Evolutionary conservation across 2,888 invertebrate species (phyloP).

Genomic region (Lucinisca nassula): DNA sequence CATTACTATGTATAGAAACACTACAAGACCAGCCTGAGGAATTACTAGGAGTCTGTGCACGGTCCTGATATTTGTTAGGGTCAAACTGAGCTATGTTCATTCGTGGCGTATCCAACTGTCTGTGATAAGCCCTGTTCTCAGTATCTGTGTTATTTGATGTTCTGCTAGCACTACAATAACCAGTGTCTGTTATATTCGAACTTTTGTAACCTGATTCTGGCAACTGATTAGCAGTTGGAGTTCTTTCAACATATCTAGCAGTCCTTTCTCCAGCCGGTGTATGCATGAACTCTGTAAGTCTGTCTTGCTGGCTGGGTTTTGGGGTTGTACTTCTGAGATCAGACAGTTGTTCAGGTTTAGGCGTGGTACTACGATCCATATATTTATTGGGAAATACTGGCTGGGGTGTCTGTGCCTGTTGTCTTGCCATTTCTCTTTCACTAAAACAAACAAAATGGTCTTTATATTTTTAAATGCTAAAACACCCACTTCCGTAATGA

Average conservation of each 20-base stretch:
- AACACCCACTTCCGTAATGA: too few relatives aligned
- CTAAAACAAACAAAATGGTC: slow-evolving; percentile 36
- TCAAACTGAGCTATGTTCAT: slow-evolving; percentile 73
- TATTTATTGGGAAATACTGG: slow-evolving; percentile 47
- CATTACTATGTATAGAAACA: slow-evolving; percentile 75
- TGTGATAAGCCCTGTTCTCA: slow-evolving; percentile 42
- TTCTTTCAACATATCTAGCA: slow-evolving; percentile 40
- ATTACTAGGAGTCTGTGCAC: slow-evolving; percentile 70
- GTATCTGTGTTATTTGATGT: slow-evolving; percentile 43
- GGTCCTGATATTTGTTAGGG: slow-evolving; percentile 78
- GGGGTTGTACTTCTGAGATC: slow-evolving; percentile 29
- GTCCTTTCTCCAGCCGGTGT: slow-evolving; percentile 58
- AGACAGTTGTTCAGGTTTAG: not conserved
- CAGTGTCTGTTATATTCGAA: slow-evolving; percentile 52
- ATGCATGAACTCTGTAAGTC: not conserved
- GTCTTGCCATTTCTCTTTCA: slow-evolving; percentile 37
- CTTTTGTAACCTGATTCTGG: slow-evolving; percentile 39
- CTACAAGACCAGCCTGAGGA: slow-evolving; percentile 81
- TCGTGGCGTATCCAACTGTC: slow-evolving; percentile 55
- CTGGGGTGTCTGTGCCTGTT: slow-evolving; percentile 22
- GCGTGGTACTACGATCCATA: slow-evolving; percentile 28
- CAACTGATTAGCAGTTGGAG: slow-evolving; percentile 49
- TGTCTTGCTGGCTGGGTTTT: slow-evolving; percentile 28
- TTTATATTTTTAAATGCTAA: too few relatives aligned
- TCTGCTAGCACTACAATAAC: slow-evolving; percentile 66